Percentiles rank a stretch among this genome's conserved stretches.
Evolutionary conservation across 2,113 vertebrate species (phyloP).

Genomic region (Colinus virginianus): DNA sequence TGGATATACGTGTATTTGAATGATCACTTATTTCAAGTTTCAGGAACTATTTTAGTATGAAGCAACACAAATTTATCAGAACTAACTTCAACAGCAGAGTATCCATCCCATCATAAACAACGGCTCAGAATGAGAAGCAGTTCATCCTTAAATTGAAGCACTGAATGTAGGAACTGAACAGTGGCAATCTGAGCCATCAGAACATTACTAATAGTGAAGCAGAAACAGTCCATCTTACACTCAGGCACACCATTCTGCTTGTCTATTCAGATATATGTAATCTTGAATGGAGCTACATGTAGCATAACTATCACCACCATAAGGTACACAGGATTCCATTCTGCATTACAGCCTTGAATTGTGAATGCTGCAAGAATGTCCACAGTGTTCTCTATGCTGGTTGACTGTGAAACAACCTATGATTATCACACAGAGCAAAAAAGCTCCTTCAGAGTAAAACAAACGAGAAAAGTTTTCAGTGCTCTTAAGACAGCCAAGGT

Average conservation of each 20-base stretch:
- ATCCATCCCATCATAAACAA: background rate
- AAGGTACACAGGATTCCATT: background rate
- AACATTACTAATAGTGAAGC: background rate
- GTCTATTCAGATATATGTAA: background rate
- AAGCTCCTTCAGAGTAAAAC: background rate
- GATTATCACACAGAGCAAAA: background rate
- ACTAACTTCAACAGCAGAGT: background rate
- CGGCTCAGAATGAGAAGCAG: background rate
- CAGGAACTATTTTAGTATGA: background rate
- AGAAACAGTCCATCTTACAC: background rate
- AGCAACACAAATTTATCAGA: background rate
- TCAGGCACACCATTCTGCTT: background rate
- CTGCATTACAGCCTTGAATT: background rate
- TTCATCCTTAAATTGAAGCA: background rate
- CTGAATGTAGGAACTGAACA: background rate
- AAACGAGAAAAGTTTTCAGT: background rate
- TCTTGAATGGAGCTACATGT: background rate
- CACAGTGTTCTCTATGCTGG: background rate
- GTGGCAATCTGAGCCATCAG: background rate
- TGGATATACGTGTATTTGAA: rapidly evolving
- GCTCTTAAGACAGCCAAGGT: background rate
- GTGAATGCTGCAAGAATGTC: background rate
- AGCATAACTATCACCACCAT: background rate
- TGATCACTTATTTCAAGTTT: background rate
- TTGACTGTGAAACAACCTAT: background rate